phyloP scores from a whole-genome alignment of 2,113 vertebrate genomes.

The Cinclus cinclus region DNA sequence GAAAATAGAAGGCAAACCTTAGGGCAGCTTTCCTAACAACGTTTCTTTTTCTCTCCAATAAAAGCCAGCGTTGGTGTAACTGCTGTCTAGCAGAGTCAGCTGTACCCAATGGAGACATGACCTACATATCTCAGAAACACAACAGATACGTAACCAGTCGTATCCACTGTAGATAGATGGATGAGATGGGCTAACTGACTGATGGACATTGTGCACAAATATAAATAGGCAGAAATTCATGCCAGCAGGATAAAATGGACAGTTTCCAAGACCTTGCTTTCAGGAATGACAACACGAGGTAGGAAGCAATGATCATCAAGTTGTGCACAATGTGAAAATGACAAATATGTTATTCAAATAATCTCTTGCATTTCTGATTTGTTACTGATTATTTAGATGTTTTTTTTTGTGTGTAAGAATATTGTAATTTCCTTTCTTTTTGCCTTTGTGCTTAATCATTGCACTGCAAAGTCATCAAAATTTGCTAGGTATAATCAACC shows the following conservation, averaged over 20 bases:
- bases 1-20: conserved; percentile 13
- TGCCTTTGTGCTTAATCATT: background rate
- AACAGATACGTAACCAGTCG: background rate
- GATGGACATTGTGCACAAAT: background rate
- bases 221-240: conserved; percentile 10
- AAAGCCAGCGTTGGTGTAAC: conserved; percentile 19
- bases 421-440: background rate
- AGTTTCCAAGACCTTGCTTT: background rate
- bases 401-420: background rate
- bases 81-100: conserved; percentile 45
- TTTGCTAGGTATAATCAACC: background rate
- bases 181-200: conserved; percentile 31
- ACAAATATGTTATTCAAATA: background rate
- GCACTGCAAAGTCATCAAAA: background rate
- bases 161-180: background rate
- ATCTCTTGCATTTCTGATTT: background rate
- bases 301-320: background rate
- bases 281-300: background rate
- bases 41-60: conserved; percentile 7
- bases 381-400: background rate
- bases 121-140: conserved; percentile 59
- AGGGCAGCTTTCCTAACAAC: background rate
- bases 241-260: background rate
- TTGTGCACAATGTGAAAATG: background rate
- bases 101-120: conserved; percentile 47